A percentile compares a stretch with the other conserved stretches of the same genome.
phyloP scores from a whole-genome alignment of 2,113 vertebrate genomes.

The Equus przewalskii region DNA sequence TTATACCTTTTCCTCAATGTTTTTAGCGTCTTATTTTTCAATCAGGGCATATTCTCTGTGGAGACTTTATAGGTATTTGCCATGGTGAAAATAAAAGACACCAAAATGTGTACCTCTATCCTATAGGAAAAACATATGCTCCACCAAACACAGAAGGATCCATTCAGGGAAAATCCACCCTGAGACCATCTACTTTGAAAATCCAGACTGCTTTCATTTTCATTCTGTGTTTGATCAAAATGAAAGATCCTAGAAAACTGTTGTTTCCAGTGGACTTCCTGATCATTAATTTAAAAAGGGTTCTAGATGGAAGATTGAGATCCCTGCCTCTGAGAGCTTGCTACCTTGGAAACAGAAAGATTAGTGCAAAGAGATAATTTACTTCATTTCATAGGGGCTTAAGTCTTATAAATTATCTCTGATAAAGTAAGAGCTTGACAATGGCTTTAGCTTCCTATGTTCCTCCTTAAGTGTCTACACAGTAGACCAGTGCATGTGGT shows the following conservation, averaged over 20 bases:
- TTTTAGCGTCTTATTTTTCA: slow-evolving; percentile 64
- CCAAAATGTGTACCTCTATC: not conserved
- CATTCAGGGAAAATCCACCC: not conserved
- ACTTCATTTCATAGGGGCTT: not conserved
- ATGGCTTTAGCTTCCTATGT: not conserved
- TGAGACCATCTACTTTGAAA: slow-evolving; percentile 16
- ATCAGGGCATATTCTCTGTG: not conserved
- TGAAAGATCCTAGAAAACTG: not conserved
- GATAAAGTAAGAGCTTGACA: not conserved
- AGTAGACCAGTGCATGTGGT: not conserved
- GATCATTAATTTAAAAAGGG: slow-evolving; percentile 3
- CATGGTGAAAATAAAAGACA: slow-evolving; percentile 57
- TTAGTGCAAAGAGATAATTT: not conserved
- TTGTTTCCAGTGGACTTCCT: not conserved
- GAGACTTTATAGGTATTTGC: slow-evolving; percentile 32
- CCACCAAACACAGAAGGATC: not conserved
- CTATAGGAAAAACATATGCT: not conserved
- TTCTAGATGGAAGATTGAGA: not conserved
- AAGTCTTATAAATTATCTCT: not conserved
- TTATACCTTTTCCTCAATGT: slow-evolving; percentile 37
- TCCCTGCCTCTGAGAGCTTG: not conserved
- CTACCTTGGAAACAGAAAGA: not conserved
- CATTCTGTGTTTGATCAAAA: not conserved
- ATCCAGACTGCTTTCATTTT: slow-evolving; percentile 54
- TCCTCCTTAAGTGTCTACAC: not conserved